A percentile compares a stretch with the other conserved stretches of the same genome.
Conservation (phyloP, 2,888 invertebrate genomes). For the Drosophila trichaetosa region DNA sequence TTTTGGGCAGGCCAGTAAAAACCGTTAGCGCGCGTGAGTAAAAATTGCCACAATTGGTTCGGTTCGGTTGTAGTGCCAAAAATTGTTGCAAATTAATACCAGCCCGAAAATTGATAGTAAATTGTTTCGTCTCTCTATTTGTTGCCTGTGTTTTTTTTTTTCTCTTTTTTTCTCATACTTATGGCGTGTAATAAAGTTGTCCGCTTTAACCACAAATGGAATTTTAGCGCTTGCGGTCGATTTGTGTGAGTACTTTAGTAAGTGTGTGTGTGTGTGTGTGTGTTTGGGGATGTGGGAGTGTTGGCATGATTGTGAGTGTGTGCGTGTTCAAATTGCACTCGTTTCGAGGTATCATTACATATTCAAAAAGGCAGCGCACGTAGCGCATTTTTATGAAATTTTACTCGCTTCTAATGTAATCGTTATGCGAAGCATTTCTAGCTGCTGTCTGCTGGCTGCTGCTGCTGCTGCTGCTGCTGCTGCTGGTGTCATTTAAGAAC, state of each 20-base stretch:
- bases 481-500: constrained; percentile 72
- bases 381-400: constrained; percentile 76
- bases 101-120: constrained; percentile 65
- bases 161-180: constrained; percentile 45
- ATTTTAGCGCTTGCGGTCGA: constrained; percentile 72
- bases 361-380: constrained; percentile 79
- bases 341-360: constrained; percentile 67
- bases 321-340: constrained; percentile 69
- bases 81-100: constrained; percentile 72
- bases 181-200: constrained; percentile 69
- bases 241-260: constrained; percentile 43
- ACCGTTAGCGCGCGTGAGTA: constrained; percentile 51
- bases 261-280: constrained; percentile 7
- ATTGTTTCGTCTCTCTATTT: constrained; percentile 51
- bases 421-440: constrained; percentile 66
- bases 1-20: constrained; percentile 38
- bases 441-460: constrained; percentile 38
- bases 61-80: constrained; percentile 51
- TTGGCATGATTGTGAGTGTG: constrained; percentile 27
- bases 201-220: constrained; percentile 69
- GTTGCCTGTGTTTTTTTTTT: not conserved
- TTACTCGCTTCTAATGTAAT: constrained; percentile 75
- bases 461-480: constrained; percentile 31
- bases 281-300: constrained; percentile 28
- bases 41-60: constrained; percentile 65